A percentile compares a stretch with the other conserved stretches of the same genome.
Evolutionary conservation across 1,140 invertebrate genomes (phyloP).

Genomic region (Drosophila ficusphila): DNA sequence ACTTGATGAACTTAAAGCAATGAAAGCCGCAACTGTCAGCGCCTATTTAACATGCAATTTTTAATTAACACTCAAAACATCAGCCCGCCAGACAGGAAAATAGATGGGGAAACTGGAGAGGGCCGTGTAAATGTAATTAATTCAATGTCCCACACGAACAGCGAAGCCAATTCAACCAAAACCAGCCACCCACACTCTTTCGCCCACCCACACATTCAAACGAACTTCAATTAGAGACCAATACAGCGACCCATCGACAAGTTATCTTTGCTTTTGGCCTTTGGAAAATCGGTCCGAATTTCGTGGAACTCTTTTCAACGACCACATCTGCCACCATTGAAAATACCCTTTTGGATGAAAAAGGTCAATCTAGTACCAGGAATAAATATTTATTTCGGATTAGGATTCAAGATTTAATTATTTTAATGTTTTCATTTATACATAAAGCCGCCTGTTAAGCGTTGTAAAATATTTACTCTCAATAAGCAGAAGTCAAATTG

Average conservation of each 20-base stretch:
- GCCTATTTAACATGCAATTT: conserved; percentile 63
- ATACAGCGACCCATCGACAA: conserved; percentile 10
- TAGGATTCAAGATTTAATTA: neutral
- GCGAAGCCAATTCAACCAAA: conserved; percentile 24
- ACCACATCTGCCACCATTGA: conserved; percentile 17
- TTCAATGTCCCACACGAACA: conserved; percentile 45
- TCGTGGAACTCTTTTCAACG: conserved; percentile 23
- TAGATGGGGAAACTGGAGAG: conserved; percentile 2
- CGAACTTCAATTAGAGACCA: conserved; percentile 37
- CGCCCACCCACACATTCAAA: conserved; percentile 11
- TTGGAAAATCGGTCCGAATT: conserved; percentile 56
- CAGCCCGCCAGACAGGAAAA: conserved; percentile 8
- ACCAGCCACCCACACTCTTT: conserved; percentile 7
- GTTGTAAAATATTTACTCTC: neutral
- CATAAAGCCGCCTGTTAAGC: neutral
- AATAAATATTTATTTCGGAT: neutral
- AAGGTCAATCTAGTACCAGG: neutral
- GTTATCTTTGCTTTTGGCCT: conserved; percentile 33
- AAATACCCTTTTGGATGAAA: conserved; percentile 4
- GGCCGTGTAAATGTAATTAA: conserved; percentile 63
- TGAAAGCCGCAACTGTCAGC: conserved; percentile 39
- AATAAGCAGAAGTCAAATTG: neutral
- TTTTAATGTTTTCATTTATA: neutral
- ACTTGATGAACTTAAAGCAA: neutral
- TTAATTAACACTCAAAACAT: conserved; percentile 63